Base-by-base conservation (phyloP, 2,888 invertebrate species). In the Pandemis cinnamomeana region DNA sequence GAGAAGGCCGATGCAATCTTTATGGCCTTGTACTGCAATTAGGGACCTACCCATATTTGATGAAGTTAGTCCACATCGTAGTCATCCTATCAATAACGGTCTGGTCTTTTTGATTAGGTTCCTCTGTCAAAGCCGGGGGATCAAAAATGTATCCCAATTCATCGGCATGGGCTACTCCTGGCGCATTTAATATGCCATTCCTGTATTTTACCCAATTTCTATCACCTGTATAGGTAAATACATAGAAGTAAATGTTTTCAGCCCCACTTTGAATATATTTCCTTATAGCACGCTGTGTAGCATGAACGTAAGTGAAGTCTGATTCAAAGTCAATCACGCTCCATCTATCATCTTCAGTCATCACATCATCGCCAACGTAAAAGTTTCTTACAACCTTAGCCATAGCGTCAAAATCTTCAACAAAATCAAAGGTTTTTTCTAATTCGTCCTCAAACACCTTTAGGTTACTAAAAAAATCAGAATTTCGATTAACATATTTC, bases 161-260 rank as follows among this genome's bases (percentile, higher is more conserved):
- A 73, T 86, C 86, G 4, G 80, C 80, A 71, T 88, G 87, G 0
- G 79, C 64, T 0, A 85, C 86, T 0, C 84, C 84, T 0, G 73
- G 69, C 0, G 72, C 78, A 0, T 46, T 71, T 0, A 78, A 82
- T 0, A 83, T 71, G 27, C 84, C 83, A 0, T 71, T 20, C 0
- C 60, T 78, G 8, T 76, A 66, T 76, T 87, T 89, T 0, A 79
- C 72, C 64, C 84, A 85, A 71, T 89, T 87, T 72, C 89, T 85
- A 1, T 76, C 81, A 5, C 91, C 89, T 11, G 80, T 80, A 67
- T 89, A 89, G 0, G 83, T 82, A 69, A 91, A 91, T 53, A 89
- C 60, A 53, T 88, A 90, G 55, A 85, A 80, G 75, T 82, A 91
- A 46, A 89, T 75, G 0, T 82, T 76, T 13, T 70, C 75, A 7